These are phyloP conservation scores for Gandaritis pyraliata DNA, from an alignment of 2,888 invertebrate genomes.

Conservation along the genomic window DNA sequence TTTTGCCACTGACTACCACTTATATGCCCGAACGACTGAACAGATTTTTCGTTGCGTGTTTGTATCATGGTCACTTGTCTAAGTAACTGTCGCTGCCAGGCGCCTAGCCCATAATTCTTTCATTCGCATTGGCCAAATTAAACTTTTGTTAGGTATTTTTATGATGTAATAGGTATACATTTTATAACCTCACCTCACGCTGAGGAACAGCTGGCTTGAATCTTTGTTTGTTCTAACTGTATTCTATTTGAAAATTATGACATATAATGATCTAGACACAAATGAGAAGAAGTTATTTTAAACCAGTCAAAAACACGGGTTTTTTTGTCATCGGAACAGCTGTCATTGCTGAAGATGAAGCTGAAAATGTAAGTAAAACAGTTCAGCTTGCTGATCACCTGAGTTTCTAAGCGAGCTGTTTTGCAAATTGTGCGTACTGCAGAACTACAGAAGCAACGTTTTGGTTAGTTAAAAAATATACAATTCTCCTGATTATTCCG, in stretches of 20 bases:
- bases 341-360: too few species aligned
- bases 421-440: too few species aligned
- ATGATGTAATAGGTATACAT: constrained; percentile 22
- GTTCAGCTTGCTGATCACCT: too few species aligned
- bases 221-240: constrained; percentile 2
- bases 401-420: not conserved
- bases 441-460: too few species aligned
- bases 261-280: not conserved
- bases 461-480: not conserved
- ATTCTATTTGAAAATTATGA: not conserved
- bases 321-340: too few species aligned
- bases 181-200: constrained; percentile 16
- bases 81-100: constrained; percentile 4
- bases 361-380: too few species aligned
- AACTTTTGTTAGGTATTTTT: constrained; percentile 28
- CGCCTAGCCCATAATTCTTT: constrained; percentile 33
- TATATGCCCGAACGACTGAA: too few species aligned
- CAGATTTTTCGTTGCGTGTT: too few species aligned
- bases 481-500: not conserved
- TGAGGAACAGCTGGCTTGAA: constrained; percentile 6
- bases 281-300: too few species aligned
- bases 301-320: too few species aligned
- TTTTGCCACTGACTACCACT: too few species aligned
- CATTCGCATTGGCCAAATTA: constrained; percentile 35
- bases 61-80: constrained; percentile 4